Evolutionary conservation across 1,140 invertebrate genomes (phyloP).

Genomic region (Sarcophaga bullata): DNA sequence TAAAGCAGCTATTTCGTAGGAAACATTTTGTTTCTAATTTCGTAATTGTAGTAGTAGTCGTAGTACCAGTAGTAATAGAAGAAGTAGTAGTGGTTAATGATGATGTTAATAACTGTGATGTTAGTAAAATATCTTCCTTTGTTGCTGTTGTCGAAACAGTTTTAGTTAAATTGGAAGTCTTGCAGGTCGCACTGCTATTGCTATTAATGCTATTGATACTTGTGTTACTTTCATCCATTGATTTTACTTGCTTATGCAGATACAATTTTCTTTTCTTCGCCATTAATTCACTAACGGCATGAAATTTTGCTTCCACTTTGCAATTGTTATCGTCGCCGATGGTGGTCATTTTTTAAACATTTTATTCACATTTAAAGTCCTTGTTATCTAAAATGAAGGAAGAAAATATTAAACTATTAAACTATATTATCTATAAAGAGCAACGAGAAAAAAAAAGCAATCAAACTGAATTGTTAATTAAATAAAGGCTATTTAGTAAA

Average conservation of each 20-base stretch:
- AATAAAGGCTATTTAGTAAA: too few species aligned
- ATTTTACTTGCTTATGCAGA: not conserved
- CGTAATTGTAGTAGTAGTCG: not conserved
- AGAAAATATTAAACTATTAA: not conserved
- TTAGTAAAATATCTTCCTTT: not conserved
- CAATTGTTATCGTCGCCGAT: not conserved
- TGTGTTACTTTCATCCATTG: not conserved
- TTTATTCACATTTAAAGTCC: not conserved
- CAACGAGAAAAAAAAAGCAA: too few species aligned
- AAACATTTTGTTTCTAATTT: not conserved
- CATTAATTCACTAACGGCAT: slow-evolving; percentile 2
- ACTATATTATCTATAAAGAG: too few species aligned
- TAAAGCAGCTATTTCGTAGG: not conserved
- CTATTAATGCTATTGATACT: not conserved
- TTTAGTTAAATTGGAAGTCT: too few species aligned
- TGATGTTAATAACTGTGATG: not conserved
- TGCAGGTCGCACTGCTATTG: not conserved
- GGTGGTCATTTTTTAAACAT: slow-evolving; percentile 3
- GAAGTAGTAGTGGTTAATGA: not conserved
- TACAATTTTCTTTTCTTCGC: not conserved
- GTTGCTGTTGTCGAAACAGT: not conserved
- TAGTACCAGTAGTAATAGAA: too few species aligned
- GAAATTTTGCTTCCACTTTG: not conserved
- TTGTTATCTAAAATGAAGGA: not conserved
- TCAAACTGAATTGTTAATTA: too few species aligned